Conservation (phyloP, 2,797 vertebrate species). For the Neomorphus geoffroyi region DNA sequence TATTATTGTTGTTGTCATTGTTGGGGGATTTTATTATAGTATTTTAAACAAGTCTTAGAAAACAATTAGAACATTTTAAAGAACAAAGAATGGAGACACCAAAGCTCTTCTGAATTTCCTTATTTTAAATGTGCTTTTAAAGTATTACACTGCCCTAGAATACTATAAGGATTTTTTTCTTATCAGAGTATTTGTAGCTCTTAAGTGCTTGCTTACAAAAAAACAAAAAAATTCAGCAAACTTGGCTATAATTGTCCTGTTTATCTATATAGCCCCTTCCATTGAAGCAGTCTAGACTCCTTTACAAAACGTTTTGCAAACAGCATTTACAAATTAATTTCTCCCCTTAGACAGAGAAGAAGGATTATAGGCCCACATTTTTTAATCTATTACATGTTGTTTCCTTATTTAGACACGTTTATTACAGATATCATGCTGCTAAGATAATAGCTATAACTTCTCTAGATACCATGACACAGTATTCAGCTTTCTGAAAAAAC, state of each 20-base stretch:
- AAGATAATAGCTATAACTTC: background rate
- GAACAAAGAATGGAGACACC: background rate
- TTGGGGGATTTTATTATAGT: background rate
- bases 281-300: background rate
- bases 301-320: background rate
- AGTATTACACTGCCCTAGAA: background rate
- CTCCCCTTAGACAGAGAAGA: background rate
- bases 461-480: background rate
- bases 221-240: background rate
- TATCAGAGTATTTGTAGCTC: background rate
- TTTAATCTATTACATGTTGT: background rate
- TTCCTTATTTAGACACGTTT: background rate
- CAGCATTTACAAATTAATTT: background rate
- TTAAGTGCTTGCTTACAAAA: background rate
- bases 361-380: background rate
- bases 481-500: background rate
- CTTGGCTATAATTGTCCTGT: background rate
- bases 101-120: background rate
- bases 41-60: background rate
- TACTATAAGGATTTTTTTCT: background rate
- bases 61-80: background rate
- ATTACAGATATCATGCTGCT: background rate
- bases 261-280: background rate
- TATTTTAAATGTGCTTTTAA: background rate
- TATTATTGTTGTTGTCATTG: too few species aligned